These are phyloP conservation scores for Gymnothorax reevesii DNA, from an alignment of 2,797 vertebrate genomes.

Conservation along the genomic window DNA sequence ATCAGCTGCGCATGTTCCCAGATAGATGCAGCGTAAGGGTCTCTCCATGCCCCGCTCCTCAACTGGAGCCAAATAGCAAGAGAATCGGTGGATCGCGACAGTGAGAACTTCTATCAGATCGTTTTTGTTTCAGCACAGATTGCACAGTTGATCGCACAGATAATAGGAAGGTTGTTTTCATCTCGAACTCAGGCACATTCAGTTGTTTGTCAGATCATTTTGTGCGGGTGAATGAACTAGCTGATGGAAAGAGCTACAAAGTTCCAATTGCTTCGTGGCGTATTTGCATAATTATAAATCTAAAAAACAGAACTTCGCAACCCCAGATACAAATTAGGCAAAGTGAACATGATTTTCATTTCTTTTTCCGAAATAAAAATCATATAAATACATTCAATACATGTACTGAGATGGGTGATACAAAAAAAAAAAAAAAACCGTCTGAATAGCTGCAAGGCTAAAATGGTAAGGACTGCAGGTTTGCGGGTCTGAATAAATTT, in stretches of 20 bases:
- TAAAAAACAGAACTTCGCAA: too few relatives aligned
- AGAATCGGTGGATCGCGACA: background rate
- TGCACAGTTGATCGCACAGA: constrained; percentile 13
- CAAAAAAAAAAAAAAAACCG: background rate
- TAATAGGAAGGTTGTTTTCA: constrained; percentile 2
- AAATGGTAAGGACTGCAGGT: constrained; percentile 22
- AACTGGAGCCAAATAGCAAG: background rate
- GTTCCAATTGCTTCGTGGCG: background rate
- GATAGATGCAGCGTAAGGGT: background rate
- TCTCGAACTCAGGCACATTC: background rate
- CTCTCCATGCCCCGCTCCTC: background rate
- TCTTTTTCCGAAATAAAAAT: background rate
- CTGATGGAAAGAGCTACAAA: background rate
- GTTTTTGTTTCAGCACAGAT: constrained; percentile 5
- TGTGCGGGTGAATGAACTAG: constrained; percentile 17
- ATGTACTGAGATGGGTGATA: constrained; percentile 16
- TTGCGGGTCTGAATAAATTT: constrained; percentile 2
- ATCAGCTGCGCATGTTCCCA: constrained; percentile 13
- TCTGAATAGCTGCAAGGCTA: background rate
- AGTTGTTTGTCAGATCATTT: constrained; percentile 10
- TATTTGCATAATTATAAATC: background rate
- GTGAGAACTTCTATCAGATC: constrained; percentile 9
- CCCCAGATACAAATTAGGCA: background rate
- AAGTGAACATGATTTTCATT: background rate
- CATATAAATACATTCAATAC: too few relatives aligned